A percentile compares a stretch with the other conserved stretches of the same genome.
phyloP scores from a whole-genome alignment of 2,797 vertebrate genomes.

The Scolopax rusticola region DNA sequence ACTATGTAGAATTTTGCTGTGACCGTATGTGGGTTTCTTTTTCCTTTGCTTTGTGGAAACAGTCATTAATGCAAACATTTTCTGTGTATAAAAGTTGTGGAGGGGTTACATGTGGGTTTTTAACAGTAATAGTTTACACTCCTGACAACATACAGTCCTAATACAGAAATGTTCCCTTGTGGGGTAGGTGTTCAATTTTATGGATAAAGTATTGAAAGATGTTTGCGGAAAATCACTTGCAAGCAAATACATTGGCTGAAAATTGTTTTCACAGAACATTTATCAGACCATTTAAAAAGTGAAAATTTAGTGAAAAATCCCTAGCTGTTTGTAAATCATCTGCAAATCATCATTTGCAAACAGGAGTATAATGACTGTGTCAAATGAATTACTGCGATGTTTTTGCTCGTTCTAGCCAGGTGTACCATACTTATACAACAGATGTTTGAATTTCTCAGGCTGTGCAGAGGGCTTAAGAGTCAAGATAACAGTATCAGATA shows the following conservation, averaged over 20 bases:
- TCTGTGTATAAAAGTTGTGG: neutral
- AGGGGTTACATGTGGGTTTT: neutral
- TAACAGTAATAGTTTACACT: neutral
- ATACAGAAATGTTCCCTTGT: conserved; percentile 40
- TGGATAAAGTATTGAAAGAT: conserved; percentile 63
- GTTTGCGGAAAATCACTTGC: conserved; percentile 52
- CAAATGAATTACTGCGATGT: conserved; percentile 53
- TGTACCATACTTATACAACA: conserved; percentile 49
- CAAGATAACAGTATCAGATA: neutral
- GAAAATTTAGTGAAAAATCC: conserved; percentile 73
- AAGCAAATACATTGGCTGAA: conserved; percentile 55
- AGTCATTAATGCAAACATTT: neutral
- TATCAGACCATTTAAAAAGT: conserved; percentile 66
- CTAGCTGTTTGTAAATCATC: conserved; percentile 70
- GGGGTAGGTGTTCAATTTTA: conserved; percentile 62
- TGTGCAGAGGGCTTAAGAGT: conserved; percentile 4
- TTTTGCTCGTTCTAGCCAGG: conserved; percentile 58
- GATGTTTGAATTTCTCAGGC: conserved; percentile 62
- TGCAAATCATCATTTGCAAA: conserved; percentile 73
- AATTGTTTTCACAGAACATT: conserved; percentile 71
- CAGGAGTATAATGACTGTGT: conserved; percentile 60
- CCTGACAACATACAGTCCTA: neutral
- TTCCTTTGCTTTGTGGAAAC: conserved; percentile 9
- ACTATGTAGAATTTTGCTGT: neutral
- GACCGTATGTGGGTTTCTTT: neutral